Conservation (phyloP, 2,797 vertebrate genomes). For the Cossypha caffra region DNA sequence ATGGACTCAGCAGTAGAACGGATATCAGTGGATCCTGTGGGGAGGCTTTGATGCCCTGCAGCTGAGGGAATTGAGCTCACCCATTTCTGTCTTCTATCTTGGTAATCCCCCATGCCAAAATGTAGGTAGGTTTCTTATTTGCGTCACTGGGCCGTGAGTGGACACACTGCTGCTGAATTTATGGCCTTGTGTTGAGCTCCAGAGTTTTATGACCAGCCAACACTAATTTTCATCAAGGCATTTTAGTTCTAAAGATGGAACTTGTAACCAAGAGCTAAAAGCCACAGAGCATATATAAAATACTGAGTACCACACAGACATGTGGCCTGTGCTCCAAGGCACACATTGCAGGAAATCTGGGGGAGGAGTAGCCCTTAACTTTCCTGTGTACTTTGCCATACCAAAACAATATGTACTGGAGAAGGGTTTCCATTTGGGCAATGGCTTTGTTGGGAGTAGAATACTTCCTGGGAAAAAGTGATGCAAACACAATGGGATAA, state of each 20-base stretch:
- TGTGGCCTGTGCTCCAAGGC: background rate
- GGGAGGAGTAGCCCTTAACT: background rate
- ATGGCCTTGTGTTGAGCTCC: background rate
- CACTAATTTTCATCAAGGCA: background rate
- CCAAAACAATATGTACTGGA: fast-evolving
- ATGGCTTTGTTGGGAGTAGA: background rate
- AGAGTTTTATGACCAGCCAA: background rate
- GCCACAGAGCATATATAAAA: background rate
- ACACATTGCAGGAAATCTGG: background rate
- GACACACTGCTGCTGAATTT: background rate
- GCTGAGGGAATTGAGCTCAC: background rate
- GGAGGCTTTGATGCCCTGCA: background rate
- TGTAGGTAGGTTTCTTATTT: background rate
- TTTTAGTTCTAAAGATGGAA: background rate
- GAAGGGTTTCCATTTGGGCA: background rate
- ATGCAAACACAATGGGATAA: background rate
- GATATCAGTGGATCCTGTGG: background rate
- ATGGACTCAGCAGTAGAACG: background rate
- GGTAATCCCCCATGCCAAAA: background rate
- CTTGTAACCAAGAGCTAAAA: background rate
- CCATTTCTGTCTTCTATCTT: background rate
- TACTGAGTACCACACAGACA: background rate
- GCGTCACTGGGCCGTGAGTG: background rate
- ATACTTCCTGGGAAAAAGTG: background rate
- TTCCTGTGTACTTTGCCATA: background rate